These are phyloP conservation scores for Thunnus albacares DNA, from an alignment of 2,797 vertebrate genomes.

Conservation along the genomic window DNA sequence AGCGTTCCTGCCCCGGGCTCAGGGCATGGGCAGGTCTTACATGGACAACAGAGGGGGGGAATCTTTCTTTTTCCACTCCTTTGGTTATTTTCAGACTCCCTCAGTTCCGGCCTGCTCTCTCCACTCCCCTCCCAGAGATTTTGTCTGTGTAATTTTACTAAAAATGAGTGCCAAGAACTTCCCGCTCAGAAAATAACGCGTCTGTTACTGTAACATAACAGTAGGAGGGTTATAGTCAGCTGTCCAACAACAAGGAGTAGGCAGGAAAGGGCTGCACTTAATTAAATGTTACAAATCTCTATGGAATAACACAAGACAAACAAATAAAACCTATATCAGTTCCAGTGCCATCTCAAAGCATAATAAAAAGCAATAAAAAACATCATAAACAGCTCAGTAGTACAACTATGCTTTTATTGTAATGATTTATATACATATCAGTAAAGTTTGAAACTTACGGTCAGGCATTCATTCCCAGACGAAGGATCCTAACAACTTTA, in stretches of 20 bases:
- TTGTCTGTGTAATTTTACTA: constrained; percentile 55
- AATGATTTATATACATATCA: no score
- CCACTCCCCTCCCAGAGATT: constrained; percentile 43
- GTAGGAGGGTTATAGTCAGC: constrained; percentile 35
- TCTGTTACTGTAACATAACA: constrained; percentile 45
- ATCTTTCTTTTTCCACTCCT: constrained; percentile 41
- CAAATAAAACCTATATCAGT: neutral
- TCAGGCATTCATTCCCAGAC: no score
- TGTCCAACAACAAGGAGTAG: constrained; percentile 30
- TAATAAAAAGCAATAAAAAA: no score
- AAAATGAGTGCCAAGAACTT: constrained; percentile 46
- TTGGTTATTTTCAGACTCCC: constrained; percentile 52
- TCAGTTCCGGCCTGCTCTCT: constrained; percentile 31
- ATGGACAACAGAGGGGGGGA: constrained; percentile 40
- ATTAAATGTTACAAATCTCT: neutral
- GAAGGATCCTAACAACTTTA: no score
- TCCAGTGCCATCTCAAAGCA: neutral
- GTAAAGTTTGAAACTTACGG: no score
- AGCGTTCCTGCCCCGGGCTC: constrained; percentile 39
- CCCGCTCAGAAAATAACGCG: constrained; percentile 40
- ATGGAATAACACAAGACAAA: neutral
- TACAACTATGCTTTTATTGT: no score
- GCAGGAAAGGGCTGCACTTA: constrained; percentile 7
- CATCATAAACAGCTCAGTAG: no score
- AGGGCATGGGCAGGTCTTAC: constrained; percentile 44